These are phyloP conservation scores for Ennomos erosarius DNA, from an alignment of 2,888 invertebrate species.

Conservation along the genomic window DNA sequence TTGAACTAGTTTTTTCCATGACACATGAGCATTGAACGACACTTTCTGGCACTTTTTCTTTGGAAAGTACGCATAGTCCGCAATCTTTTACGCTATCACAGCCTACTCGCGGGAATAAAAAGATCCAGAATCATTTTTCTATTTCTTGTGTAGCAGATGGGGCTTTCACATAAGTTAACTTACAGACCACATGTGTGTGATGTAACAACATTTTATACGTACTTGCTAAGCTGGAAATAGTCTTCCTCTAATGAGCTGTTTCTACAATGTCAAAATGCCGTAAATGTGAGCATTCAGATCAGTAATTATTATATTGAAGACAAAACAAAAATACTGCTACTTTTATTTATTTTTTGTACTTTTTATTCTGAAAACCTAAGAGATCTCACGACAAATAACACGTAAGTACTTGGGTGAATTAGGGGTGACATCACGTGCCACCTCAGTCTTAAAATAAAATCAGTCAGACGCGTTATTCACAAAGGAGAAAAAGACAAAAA, in stretches of 20 bases:
- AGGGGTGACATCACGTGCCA: too few species aligned
- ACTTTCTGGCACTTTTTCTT: conserved; percentile 31
- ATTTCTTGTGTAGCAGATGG: conserved; percentile 40
- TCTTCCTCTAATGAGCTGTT: too few species aligned
- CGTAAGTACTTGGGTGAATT: too few species aligned
- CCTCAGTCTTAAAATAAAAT: too few species aligned
- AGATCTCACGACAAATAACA: too few species aligned
- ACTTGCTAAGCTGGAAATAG: too few species aligned
- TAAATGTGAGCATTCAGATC: too few species aligned
- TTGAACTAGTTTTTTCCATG: conserved; percentile 32
- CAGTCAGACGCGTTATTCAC: too few species aligned
- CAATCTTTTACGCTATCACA: conserved; percentile 36
- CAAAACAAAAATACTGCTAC: too few species aligned
- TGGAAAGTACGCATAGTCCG: conserved; percentile 28
- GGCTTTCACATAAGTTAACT: conserved; percentile 13
- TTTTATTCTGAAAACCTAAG: not conserved
- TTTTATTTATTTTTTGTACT: not conserved
- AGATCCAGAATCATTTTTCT: conserved; percentile 36
- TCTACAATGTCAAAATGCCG: too few species aligned
- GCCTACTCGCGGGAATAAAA: conserved; percentile 35
- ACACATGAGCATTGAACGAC: conserved; percentile 29
- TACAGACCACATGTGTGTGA: conserved; percentile 13
- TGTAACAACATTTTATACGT: not conserved
- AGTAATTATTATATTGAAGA: too few species aligned
- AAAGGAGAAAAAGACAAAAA: too few species aligned